A percentile compares a stretch with the other conserved stretches of the same genome.
phyloP scores from a whole-genome alignment of 2,888 invertebrate species.

The Drosophila mettleri region DNA sequence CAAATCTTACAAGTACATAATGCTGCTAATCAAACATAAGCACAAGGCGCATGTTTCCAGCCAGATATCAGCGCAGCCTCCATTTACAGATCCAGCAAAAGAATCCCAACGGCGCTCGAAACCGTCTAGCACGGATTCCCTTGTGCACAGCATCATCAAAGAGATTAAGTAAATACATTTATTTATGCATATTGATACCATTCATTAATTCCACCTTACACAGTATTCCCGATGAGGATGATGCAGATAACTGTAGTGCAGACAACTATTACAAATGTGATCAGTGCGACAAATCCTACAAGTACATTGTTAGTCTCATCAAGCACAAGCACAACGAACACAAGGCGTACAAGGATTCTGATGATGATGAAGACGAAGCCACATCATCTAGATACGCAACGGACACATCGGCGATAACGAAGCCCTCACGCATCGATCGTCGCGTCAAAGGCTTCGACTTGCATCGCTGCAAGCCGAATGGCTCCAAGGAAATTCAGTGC shows the following conservation, averaged over 20 bases:
- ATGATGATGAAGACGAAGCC: constrained; percentile 44
- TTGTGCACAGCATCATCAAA: constrained; percentile 65
- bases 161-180: constrained; percentile 43
- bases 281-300: constrained; percentile 63
- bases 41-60: constrained; percentile 44
- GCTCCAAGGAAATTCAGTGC: constrained; percentile 83
- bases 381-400: constrained; percentile 32
- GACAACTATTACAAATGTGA: constrained; percentile 69
- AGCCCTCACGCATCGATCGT: constrained; percentile 61
- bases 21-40: constrained; percentile 60
- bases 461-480: constrained; percentile 81
- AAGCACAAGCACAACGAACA: constrained; percentile 64
- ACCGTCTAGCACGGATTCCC: constrained; percentile 42
- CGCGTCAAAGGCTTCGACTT: constrained; percentile 66
- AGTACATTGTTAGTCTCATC: constrained; percentile 65
- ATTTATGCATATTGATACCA: neutral
- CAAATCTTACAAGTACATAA: constrained; percentile 64
- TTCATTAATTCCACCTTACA: neutral
- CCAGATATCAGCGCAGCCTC: constrained; percentile 37
- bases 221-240: constrained; percentile 63
- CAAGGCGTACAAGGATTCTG: constrained; percentile 42
- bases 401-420: constrained; percentile 18
- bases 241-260: constrained; percentile 23
- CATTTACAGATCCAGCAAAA: constrained; percentile 7
- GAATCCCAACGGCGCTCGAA: constrained; percentile 14